Evolutionary conservation across 2,888 invertebrate species (phyloP), one percentile per base, ranked within the genome.

Genomic region (Miltochrista miniata): DNA sequence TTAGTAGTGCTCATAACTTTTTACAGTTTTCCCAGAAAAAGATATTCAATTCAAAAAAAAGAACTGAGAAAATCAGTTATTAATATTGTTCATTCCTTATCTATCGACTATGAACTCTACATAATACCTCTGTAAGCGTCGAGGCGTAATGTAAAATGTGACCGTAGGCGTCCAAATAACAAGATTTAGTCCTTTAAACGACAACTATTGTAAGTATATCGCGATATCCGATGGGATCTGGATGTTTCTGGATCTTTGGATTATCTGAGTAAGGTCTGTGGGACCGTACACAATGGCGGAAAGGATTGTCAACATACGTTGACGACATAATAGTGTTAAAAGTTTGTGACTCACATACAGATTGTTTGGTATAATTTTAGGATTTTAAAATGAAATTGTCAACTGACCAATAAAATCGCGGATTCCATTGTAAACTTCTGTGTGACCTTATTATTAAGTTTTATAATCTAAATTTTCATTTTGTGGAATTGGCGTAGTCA

Each of bases 101-200:
- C 65, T 65, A 61, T 35, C n/a, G 36, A n/a, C 55, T 59, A 51
- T 50, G 24, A 51, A 39, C 44, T 64, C 68, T 67, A 36, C 50
- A 58, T 45, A 58, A 56, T 29, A 58, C 44, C 43, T 36, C 54
- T 59, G 36, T 56, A 39, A 61, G 64, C 49, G 47, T 48, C 47
- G 34, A 31, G 24, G 50, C 48, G 41, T 51, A 61, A 60, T 76
- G 82, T 86, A 77, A 86, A 82, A 81, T 86, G 83, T 76, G 72
- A 68, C 75, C 62, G 87, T 83, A 75, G 87, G 85, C 87, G 86
- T 76, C 83, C 83, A 72, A 84, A 86, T 85, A 87, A 90, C 90
- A 90, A 89, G 89, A 81, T 80, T 88, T 85, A 81, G 89, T 89
- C 83, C 78, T 90, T 76, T 89, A 88, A 87, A 85, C 83, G 88